Evolutionary conservation across 2,888 invertebrate genomes (phyloP), one percentile per base, ranked within the genome.

Genomic region (Metallyticus violacea): DNA sequence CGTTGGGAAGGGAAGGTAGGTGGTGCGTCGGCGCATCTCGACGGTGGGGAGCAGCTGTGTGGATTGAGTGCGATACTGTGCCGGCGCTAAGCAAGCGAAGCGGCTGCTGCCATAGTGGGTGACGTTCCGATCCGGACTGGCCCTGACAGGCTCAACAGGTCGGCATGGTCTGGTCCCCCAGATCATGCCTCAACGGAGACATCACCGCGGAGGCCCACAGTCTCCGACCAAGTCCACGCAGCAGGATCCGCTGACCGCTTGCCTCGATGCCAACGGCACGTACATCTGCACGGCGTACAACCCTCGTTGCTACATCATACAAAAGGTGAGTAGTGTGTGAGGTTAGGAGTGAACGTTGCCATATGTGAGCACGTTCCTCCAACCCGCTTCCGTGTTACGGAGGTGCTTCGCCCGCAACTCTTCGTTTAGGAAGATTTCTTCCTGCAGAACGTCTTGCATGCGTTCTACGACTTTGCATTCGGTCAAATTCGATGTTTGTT

Each of bases 251-350:
- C 88, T 90, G 27, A 89, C 90, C n/a, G 90, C 93, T 86, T 93
- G 93, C 89, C 91, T 93, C 85, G 93, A 93, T 90, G 93, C 93
- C 87, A 92, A 93, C 90, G 93, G 93, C 86, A 93, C 94, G 78
- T 95, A 94, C 91, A 93, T 95, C 89, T 95, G 94, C 90, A 94
- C 94, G 79, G 93, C 94, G 83, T 94, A 93, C 90, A 93, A 93
- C 90, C 94, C 94, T 30, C 92, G 94, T 87, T 94, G 94, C 91
- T 95, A 93, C 91, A 94, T 94, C 90, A 94, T 94, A 86, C 94
- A 94, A 90, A 94, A 94, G 94, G 95, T 95, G 91, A 62, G 40
- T 22, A n/a, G n/a, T n/a, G n/a, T 62, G 40, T 15, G 40, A 91
- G 88, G 82, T 78, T 62, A 87, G 83, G 30, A 26, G 29, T 81